phyloP scores from a whole-genome alignment of 2,888 invertebrate genomes.

The Drosophila pegasa region DNA sequence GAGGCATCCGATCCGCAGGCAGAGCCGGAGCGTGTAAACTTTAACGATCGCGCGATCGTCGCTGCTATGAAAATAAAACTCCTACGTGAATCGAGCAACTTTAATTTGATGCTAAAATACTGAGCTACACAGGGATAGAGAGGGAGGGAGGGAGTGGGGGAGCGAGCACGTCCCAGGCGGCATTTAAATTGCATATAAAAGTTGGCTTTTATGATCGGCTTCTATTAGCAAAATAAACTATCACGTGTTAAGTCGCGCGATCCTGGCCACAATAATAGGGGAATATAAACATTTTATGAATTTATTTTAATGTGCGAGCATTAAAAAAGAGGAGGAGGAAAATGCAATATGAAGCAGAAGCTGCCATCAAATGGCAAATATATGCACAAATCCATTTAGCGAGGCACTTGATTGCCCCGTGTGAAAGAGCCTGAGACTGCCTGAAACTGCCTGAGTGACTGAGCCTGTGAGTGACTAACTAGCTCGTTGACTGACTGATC shows the following conservation, averaged over 20 bases:
- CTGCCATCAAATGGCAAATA: conserved; percentile 9
- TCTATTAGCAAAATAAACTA: conserved; percentile 76
- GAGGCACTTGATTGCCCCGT: conserved; percentile 14
- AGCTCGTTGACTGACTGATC: conserved; percentile 14
- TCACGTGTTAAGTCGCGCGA: conserved; percentile 66
- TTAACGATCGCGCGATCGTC: conserved; percentile 41
- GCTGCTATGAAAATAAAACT: conserved; percentile 27
- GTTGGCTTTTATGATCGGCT: conserved; percentile 71
- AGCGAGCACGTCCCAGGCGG: conserved; percentile 14
- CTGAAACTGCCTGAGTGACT: conserved; percentile 15
- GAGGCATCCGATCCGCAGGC: conserved; percentile 4
- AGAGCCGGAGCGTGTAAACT: conserved; percentile 17
- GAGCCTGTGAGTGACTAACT: conserved; percentile 28
- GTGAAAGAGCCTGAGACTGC: no score
- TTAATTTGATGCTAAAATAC: conserved; percentile 75
- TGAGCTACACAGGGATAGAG: conserved; percentile 31
- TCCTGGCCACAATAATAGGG: conserved; percentile 29
- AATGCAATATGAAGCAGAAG: conserved; percentile 19
- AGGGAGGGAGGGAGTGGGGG: background rate
- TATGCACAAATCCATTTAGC: background rate
- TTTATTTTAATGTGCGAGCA: conserved; percentile 46
- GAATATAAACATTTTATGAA: conserved; percentile 38
- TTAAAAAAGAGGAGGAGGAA: conserved; percentile 26
- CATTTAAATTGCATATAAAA: conserved; percentile 72
- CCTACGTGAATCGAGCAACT: conserved; percentile 20